Conservation (phyloP, 2,888 invertebrate species). For the Smittia sp. region DNA sequence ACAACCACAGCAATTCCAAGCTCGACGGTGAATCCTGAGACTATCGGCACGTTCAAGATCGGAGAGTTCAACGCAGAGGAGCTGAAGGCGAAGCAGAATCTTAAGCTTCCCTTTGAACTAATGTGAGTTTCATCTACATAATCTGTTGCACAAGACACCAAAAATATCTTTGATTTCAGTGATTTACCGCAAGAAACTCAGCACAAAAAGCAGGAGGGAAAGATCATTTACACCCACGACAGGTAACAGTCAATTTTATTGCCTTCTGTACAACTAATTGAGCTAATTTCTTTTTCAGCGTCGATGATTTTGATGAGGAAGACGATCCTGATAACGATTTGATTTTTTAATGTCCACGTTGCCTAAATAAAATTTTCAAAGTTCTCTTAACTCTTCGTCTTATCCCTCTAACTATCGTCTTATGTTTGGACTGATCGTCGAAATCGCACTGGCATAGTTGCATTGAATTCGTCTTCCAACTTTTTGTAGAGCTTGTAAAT, state of each 20-base stretch:
- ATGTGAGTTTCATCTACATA: not conserved
- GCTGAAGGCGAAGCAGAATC: not conserved
- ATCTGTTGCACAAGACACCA: no score
- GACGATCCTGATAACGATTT: constrained; percentile 10
- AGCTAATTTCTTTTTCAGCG: no score
- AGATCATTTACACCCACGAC: not conserved
- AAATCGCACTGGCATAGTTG: no score
- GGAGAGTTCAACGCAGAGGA: not conserved
- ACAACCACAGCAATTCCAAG: not conserved
- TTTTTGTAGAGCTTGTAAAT: no score
- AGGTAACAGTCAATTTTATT: no score
- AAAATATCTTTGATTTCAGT: not conserved
- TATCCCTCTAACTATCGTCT: no score
- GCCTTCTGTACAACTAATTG: no score
- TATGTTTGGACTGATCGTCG: no score
- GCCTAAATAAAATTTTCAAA: not conserved
- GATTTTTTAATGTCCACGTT: not conserved
- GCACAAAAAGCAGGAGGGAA: not conserved
- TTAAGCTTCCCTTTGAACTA: constrained; percentile 3
- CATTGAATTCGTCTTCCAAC: no score
- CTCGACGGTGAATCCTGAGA: not conserved
- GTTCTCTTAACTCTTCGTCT: no score
- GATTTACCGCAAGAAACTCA: not conserved
- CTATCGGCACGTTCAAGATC: not conserved
- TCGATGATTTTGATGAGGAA: constrained; percentile 22